These are phyloP conservation scores for Mesorhabditis belari DNA, from an alignment of 2,888 invertebrate species.

Conservation along the genomic window DNA sequence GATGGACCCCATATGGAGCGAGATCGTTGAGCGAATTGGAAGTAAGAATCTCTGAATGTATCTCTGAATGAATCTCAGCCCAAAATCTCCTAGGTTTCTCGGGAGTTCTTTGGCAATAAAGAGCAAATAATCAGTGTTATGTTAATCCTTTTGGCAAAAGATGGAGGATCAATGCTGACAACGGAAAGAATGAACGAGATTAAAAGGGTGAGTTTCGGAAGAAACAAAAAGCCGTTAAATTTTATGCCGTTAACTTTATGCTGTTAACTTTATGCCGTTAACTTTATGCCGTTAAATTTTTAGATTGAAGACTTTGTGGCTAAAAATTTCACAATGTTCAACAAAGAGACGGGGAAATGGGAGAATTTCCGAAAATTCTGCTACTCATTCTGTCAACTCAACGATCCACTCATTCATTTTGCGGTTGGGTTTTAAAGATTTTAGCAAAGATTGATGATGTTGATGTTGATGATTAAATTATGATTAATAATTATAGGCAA, in stretches of 20 bases:
- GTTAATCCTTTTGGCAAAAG: conserved; percentile 32
- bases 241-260: conserved; percentile 5
- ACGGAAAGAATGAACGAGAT: conserved; percentile 32
- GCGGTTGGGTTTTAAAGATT: conserved; percentile 21
- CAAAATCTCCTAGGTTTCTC: neutral
- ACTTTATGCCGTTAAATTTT: conserved; percentile 10
- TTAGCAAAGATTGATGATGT: no score
- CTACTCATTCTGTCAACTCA: conserved; percentile 46
- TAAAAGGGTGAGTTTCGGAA: conserved; percentile 19
- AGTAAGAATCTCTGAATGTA: conserved; percentile 3
- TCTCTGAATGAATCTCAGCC: conserved; percentile 1
- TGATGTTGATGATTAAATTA: no score
- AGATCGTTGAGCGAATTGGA: conserved; percentile 27
- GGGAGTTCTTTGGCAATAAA: neutral
- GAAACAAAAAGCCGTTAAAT: conserved; percentile 4
- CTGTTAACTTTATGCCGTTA: no score
- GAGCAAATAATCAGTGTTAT: neutral
- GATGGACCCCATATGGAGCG: conserved; percentile 48
- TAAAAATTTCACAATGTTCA: conserved; percentile 35
- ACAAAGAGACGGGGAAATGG: conserved; percentile 16
- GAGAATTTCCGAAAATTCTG: conserved; percentile 45
- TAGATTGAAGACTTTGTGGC: conserved; percentile 32
- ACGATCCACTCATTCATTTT: conserved; percentile 47
- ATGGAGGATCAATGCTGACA: conserved; percentile 27
- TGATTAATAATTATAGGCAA: no score